phyloP scores from a whole-genome alignment of 35 echinoderm and acorn worm genomes.

The Patiria miniata region DNA sequence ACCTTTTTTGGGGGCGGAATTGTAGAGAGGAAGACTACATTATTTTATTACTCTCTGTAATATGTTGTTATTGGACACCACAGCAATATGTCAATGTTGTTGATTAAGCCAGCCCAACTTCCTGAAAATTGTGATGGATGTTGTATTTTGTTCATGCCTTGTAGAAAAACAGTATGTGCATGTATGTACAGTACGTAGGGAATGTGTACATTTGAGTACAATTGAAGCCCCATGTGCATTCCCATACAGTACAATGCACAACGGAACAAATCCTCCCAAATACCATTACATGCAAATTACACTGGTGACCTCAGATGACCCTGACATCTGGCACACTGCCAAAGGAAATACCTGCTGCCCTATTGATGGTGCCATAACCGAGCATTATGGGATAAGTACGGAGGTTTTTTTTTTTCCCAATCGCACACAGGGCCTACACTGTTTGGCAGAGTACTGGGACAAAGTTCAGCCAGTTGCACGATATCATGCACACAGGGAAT shows the following conservation, averaged over 20 bases:
- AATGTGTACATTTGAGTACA: neutral
- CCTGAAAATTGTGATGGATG: no score
- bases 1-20: no score
- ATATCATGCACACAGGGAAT: no score
- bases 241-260: neutral
- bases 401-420: no score
- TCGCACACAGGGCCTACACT: neutral
- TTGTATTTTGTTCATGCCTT: neutral
- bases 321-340: conserved; percentile 26
- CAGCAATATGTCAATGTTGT: no score
- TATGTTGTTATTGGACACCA: no score
- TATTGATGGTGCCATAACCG: no score
- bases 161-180: no score
- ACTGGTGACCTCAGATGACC: conserved; percentile 19
- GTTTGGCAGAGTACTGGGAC: neutral
- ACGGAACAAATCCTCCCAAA: neutral
- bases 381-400: no score
- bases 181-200: neutral
- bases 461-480: neutral
- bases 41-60: no score
- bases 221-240: neutral
- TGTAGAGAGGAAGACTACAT: no score
- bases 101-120: no score
- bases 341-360: conserved; percentile 23
- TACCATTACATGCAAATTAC: conserved; percentile 15